Evolutionary conservation across 1,140 invertebrate species (phyloP), one percentile per base, ranked within the genome.

Genomic region (Ceratina japonica): DNA sequence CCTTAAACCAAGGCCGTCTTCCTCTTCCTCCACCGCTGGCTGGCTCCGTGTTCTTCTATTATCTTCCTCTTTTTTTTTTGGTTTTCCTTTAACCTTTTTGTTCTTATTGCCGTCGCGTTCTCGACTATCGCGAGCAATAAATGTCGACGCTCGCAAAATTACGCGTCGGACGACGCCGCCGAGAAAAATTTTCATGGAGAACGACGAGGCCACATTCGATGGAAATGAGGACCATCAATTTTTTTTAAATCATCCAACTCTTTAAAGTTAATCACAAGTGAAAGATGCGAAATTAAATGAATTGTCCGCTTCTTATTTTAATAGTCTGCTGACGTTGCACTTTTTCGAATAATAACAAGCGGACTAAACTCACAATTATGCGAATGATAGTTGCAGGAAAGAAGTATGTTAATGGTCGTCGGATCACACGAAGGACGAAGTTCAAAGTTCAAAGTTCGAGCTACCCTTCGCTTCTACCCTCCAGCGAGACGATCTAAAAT

Each of bases 371-470:
- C 54, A 56, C 73, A 85, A 85, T 81, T 85, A 85, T 85, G 83
- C 75, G 84, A 70, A 69, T 70, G 79, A 78, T 69, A 75, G n/a
- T n/a, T n/a, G n/a, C n/a, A n/a, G 74, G 78, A 68, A 81, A 87
- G 73, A 91, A 90, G 86, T 92, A 91, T 91, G 91, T 91, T 92
- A 92, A 92, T 91, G 87, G 88, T 86, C 84, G 86, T 80, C n/a
- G n/a, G n/a, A n/a, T n/a, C n/a, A n/a, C n/a, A n/a, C n/a, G n/a
- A n/a, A n/a, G n/a, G n/a, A n/a, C n/a, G n/a, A n/a, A 90, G 90
- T 91, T 91, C 89, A 90, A 90, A 90, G 90, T 90, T 90, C 87
- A 90, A 90, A 92, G 86, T 92, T 91, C 87, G 83, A 74, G 70
- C 58, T 73, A 72, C 74, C 82, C 65, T 65, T 31, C 27, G 27